Base-by-base conservation (phyloP, 2,888 invertebrate genomes). In the Epistrophe eligans region DNA sequence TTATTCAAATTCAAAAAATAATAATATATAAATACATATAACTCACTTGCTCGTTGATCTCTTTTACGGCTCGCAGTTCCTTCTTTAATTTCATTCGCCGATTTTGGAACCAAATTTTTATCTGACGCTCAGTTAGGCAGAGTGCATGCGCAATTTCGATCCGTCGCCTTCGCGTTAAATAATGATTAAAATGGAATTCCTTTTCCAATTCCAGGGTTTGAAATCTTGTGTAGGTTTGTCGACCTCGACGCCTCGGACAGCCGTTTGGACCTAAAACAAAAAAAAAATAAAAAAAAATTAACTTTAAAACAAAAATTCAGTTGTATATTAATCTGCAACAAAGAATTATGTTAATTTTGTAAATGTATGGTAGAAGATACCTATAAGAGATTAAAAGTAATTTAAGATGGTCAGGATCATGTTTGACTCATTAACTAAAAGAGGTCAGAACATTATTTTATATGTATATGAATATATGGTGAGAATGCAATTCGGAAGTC, bases 131-230 rank as follows among this genome's bases (percentile, higher is more conserved):
- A 90, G 98, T 98, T 91, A 99, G 95, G 93, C 98, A 98, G 84
- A 99, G 96, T 77, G 98, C 98, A 93, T 99, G 98, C 60, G 99
- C 98, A 90, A 99, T 99, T 94, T 99, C 99, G 94, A 99, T 98
- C 94, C 99, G 95, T 93, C 99, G 96, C 93, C 99, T 95, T 92
- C 99, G 95, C 90, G 99, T 99, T 93, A 99, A 95, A 94, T 99
- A 99, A 93, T 98, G 98, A 94, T 99, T 99, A 94, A 98, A 98
- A 93, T 99, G 98, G 94, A 99, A 99, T 95, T 99, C 99, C 94
- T 99, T 99, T 94, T 99, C 99, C 93, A 99, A 95, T 93, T 99
- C 99, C 94, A 99, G 94, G 32, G 99, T 99, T 94, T 99, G 99
- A 95, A 99, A 98, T 91, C 99, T 96, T 89, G 99, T 99, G 95